Conservation (phyloP, 2,113 vertebrate genomes). For the Onychostruthus taczanowskii region DNA sequence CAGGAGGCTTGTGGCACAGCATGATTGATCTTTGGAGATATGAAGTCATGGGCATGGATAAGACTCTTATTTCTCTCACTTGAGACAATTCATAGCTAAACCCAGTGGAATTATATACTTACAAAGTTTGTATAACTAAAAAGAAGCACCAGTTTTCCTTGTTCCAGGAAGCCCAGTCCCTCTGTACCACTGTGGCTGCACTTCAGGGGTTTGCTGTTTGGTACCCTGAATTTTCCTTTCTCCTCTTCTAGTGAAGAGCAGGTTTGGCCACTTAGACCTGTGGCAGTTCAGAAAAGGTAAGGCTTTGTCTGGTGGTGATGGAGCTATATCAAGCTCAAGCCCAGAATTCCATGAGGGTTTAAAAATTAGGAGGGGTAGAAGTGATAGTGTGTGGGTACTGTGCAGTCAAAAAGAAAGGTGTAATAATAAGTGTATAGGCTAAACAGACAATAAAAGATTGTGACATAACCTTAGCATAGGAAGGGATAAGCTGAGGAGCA, state of each 20-base stretch:
- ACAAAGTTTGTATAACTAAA: background rate
- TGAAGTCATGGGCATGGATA: background rate
- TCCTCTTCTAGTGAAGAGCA: background rate
- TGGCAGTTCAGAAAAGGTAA: background rate
- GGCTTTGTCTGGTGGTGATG: background rate
- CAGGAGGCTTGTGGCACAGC: background rate
- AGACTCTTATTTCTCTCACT: background rate
- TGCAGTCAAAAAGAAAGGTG: background rate
- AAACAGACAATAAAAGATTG: background rate
- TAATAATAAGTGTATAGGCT: background rate
- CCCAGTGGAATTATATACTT: background rate
- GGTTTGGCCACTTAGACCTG: background rate
- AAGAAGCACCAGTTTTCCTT: background rate
- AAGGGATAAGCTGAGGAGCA: background rate
- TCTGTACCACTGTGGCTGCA: rapidly evolving
- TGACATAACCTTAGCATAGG: background rate
- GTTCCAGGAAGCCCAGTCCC: background rate
- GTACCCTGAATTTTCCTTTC: background rate
- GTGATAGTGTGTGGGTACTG: rapidly evolving
- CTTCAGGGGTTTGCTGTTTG: background rate
- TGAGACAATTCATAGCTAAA: background rate
- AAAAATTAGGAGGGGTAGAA: background rate
- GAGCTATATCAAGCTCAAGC: background rate
- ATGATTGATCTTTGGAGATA: background rate
- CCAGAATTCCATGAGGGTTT: background rate